A percentile compares a stretch with the other conserved stretches of the same genome.
These are phyloP conservation scores for Sebastiscus tertius DNA, from an alignment of 2,797 vertebrate species.

Conservation along the genomic window DNA sequence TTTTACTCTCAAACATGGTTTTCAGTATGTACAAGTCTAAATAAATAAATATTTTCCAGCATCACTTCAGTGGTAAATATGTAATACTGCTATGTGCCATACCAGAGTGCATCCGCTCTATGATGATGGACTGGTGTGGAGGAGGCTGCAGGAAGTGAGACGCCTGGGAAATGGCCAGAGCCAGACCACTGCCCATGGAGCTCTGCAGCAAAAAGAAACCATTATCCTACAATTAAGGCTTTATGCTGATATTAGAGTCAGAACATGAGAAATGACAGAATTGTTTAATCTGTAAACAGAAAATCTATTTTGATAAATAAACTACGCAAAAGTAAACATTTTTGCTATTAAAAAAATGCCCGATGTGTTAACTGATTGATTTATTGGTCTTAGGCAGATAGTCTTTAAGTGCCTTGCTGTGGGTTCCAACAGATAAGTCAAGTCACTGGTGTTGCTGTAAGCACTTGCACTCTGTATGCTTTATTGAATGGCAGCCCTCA, in stretches of 20 bases:
- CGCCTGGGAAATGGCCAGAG: conserved; percentile 97
- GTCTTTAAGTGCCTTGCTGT: neutral
- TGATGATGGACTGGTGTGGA: conserved; percentile 99
- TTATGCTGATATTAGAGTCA: neutral
- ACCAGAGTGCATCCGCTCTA: conserved; percentile 99
- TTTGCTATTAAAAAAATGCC: neutral
- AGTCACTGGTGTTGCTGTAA: neutral
- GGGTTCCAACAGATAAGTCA: neutral
- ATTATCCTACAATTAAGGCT: neutral
- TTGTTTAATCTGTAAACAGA: neutral
- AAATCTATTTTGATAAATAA: neutral
- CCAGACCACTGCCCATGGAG: conserved; percentile 93
- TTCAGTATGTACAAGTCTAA: neutral
- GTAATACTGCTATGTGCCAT: neutral
- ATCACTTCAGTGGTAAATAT: neutral
- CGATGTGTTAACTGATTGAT: too few relatives aligned
- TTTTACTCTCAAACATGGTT: neutral
- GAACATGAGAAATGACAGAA: neutral
- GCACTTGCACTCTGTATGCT: neutral
- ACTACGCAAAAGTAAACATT: neutral
- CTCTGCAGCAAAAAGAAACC: conserved; percentile 80
- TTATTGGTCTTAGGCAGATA: neutral
- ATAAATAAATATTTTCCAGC: neutral
- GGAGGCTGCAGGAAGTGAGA: conserved; percentile 98
- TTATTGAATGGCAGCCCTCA: too few relatives aligned